phyloP scores from a whole-genome alignment of 2,888 invertebrate genomes.

The Macrostomum cliftonense region DNA sequence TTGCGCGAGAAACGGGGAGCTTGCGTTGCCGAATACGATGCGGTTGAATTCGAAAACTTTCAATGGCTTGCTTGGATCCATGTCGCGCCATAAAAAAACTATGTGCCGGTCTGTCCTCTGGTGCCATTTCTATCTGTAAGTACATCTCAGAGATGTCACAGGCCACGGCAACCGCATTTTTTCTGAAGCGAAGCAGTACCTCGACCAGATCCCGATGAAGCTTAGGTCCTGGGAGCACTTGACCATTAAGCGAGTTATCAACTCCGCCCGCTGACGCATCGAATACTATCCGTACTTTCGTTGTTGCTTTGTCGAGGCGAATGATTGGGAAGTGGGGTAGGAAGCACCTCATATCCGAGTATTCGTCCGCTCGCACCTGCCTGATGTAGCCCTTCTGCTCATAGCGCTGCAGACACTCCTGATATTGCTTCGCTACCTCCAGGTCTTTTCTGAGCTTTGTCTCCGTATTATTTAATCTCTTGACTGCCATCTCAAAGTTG shows the following conservation, averaged over 20 bases:
- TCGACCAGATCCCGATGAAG: slow-evolving; percentile 14
- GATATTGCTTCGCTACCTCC: slow-evolving; percentile 8
- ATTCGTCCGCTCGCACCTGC: not conserved
- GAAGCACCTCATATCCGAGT: not conserved
- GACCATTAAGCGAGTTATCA: slow-evolving; percentile 11
- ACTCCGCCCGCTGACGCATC: slow-evolving; percentile 12
- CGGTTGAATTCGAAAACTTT: slow-evolving; percentile 4
- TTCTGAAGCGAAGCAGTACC: slow-evolving; percentile 9
- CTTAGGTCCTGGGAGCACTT: slow-evolving; percentile 14
- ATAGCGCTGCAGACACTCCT: slow-evolving; percentile 7
- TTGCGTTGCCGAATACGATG: slow-evolving; percentile 7
- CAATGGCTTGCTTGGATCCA: not conserved
- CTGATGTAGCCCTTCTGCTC: slow-evolving; percentile 9
- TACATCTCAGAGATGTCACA: slow-evolving; percentile 12
- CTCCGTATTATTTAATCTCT: slow-evolving; percentile 9
- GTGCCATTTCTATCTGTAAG: slow-evolving; percentile 3
- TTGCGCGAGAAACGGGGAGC: slow-evolving; percentile 8
- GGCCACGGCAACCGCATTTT: not conserved
- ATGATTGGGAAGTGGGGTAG: slow-evolving; percentile 5
- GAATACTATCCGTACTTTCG: slow-evolving; percentile 13
- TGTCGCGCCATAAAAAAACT: slow-evolving; percentile 10
- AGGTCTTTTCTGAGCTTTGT: slow-evolving; percentile 7
- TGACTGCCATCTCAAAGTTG: slow-evolving; percentile 1
- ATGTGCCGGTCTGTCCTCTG: slow-evolving; percentile 3
- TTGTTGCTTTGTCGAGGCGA: slow-evolving; percentile 6